These are phyloP conservation scores for Camelus bactrianus DNA, from an alignment of 2,113 vertebrate species.

Conservation along the genomic window DNA sequence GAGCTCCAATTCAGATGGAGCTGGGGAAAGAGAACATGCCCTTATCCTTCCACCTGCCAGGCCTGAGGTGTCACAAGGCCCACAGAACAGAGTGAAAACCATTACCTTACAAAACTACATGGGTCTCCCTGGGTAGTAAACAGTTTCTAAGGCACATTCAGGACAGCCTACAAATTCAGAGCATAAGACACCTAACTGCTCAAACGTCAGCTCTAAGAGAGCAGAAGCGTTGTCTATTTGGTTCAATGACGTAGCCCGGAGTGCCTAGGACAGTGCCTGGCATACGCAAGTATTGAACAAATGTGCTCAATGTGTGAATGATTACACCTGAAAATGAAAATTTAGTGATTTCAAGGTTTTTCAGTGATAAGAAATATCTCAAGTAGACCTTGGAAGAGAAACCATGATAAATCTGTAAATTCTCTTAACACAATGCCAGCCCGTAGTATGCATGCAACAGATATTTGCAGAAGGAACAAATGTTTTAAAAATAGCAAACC, in stretches of 20 bases:
- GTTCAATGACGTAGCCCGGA: not conserved
- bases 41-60: not conserved
- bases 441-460: not conserved
- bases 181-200: not conserved
- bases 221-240: not conserved
- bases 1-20: not conserved
- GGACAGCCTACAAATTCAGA: not conserved
- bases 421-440: not conserved
- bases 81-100: not conserved
- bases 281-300: not conserved
- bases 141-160: not conserved
- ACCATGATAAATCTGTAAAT: not conserved
- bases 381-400: not conserved
- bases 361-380: not conserved
- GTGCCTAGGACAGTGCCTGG: not conserved
- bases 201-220: not conserved
- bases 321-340: not conserved
- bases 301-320: not conserved
- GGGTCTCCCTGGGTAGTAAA: not conserved
- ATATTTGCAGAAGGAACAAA: not conserved
- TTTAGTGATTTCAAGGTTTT: not conserved
- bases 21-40: not conserved
- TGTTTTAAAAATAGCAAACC: not conserved
- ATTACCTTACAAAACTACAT: not conserved
- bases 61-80: not conserved